Conservation (phyloP, 1,140 invertebrate species). For the Rhagoletis zephyria region DNA sequence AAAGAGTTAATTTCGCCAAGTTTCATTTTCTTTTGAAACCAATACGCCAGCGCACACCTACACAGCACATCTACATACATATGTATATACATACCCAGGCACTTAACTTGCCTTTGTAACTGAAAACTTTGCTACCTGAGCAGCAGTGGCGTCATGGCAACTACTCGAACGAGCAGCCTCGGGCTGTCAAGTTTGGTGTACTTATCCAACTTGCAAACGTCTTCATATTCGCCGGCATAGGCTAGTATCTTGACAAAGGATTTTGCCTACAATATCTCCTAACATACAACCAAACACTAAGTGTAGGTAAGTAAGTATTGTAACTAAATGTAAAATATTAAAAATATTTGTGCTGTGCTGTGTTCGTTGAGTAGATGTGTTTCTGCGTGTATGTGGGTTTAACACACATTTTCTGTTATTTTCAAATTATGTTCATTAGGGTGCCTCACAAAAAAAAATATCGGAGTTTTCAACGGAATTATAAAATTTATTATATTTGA, state of each 20-base stretch:
- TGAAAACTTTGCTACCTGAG: neutral
- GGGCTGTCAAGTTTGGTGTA: constrained; percentile 48
- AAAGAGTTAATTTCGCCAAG: constrained; percentile 46
- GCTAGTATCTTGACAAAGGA: constrained; percentile 14
- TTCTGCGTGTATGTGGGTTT: too few relatives aligned
- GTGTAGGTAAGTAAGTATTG: neutral
- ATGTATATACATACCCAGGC: neutral
- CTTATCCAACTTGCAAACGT: constrained; percentile 27
- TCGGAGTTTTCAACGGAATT: too few relatives aligned
- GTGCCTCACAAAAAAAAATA: too few relatives aligned
- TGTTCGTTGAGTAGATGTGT: neutral
- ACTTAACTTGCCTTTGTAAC: neutral
- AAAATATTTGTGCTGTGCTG: constrained; percentile 5
- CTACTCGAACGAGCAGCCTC: neutral
- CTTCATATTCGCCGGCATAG: constrained; percentile 10
- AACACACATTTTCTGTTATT: too few relatives aligned
- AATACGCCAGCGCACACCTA: neutral
- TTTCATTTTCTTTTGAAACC: constrained; percentile 17
- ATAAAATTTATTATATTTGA: too few relatives aligned
- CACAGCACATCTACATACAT: neutral
- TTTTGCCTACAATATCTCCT: neutral
- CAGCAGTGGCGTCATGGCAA: constrained; percentile 3
- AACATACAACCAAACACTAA: neutral
- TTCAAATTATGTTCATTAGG: too few relatives aligned
- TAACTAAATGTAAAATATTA: constrained; percentile 44